phyloP scores from a whole-genome alignment of 2,113 vertebrate species.

The Noturus placidus region DNA sequence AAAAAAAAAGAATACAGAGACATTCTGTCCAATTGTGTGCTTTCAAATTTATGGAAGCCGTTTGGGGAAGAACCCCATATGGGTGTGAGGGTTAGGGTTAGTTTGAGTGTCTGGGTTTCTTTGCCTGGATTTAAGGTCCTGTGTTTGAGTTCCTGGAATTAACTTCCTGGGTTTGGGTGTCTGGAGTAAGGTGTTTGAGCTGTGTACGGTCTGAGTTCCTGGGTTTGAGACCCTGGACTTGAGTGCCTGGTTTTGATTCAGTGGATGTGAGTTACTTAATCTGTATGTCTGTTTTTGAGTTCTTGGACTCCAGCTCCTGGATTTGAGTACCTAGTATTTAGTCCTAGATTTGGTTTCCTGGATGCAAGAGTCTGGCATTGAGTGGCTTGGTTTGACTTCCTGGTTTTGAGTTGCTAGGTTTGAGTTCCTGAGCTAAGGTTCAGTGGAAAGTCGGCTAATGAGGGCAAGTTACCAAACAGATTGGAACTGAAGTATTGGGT shows the following conservation, averaged over 20 bases:
- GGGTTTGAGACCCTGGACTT: neutral
- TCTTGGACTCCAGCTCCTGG: neutral
- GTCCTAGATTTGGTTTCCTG: neutral
- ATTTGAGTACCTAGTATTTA: neutral
- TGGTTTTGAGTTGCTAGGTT: neutral
- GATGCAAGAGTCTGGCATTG: neutral
- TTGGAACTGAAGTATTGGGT: neutral
- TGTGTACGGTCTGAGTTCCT: neutral
- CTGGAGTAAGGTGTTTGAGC: neutral
- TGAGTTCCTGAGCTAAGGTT: neutral
- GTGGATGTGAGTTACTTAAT: neutral
- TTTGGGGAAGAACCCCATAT: too few species aligned
- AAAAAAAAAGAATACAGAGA: too few species aligned
- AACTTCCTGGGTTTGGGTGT: neutral
- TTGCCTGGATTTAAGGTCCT: neutral
- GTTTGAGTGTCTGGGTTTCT: neutral
- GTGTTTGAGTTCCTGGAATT: neutral
- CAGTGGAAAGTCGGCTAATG: neutral
- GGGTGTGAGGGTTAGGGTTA: neutral
- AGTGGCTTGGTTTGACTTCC: neutral
- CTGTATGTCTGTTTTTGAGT: neutral
- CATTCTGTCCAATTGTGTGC: too few species aligned
- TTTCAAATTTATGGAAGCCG: too few species aligned
- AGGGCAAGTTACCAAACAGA: neutral
- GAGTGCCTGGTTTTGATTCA: neutral